Evolutionary conservation across 2,797 vertebrate species (phyloP).

Genomic region (Micropoecilia bifurca): DNA sequence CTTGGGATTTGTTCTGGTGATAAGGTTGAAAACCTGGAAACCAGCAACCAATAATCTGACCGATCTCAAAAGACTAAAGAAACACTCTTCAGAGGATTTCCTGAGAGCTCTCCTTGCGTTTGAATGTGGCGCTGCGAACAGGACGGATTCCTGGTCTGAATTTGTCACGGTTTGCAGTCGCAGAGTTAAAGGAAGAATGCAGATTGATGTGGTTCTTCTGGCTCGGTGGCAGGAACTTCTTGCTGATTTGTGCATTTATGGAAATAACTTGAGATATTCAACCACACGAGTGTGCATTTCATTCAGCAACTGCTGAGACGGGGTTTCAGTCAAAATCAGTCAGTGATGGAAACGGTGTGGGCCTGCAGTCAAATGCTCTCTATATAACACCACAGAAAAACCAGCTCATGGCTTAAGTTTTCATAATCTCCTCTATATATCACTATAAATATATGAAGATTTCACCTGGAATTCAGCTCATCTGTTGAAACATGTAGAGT

Average conservation of each 20-base stretch:
- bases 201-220: constrained; percentile 7
- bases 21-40: background rate
- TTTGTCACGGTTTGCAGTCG: background rate
- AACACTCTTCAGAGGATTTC: background rate
- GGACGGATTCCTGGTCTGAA: background rate
- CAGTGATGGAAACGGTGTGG: constrained; percentile 29
- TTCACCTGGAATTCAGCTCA: constrained; percentile 21
- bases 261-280: constrained; percentile 20
- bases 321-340: constrained; percentile 22
- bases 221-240: constrained; percentile 10
- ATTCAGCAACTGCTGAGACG: constrained; percentile 28
- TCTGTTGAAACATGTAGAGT: background rate
- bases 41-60: background rate
- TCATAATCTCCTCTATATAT: background rate
- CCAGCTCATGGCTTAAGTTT: background rate
- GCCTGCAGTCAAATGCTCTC: constrained; percentile 16
- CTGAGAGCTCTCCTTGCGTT: background rate
- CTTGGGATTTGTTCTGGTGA: background rate
- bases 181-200: constrained; percentile 18
- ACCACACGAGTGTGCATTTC: constrained; percentile 20
- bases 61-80: background rate
- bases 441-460: background rate
- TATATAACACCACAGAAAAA: constrained; percentile 6
- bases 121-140: background rate
- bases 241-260: constrained; percentile 31